phyloP scores from a whole-genome alignment of 2,113 vertebrate species.

The Aptenodytes patagonicus region DNA sequence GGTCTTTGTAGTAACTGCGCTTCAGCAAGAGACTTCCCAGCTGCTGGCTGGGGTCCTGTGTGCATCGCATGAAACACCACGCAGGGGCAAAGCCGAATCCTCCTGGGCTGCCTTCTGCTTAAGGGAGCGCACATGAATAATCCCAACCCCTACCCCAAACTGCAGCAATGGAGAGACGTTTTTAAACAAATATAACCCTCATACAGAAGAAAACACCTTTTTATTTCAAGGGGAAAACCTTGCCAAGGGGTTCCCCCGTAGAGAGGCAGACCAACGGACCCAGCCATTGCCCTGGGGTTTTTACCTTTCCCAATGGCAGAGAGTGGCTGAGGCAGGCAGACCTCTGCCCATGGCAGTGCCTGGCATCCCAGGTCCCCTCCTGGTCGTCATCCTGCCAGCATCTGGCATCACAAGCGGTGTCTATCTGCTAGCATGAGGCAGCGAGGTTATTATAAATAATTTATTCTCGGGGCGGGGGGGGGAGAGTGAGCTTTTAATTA shows the following conservation, averaged over 20 bases:
- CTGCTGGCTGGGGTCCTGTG: background rate
- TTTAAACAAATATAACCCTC: background rate
- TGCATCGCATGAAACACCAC: background rate
- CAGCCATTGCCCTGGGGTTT: rapidly evolving
- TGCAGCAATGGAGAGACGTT: background rate
- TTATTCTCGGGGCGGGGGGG: background rate
- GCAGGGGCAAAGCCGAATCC: rapidly evolving
- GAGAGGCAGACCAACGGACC: rapidly evolving
- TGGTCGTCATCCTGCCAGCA: background rate
- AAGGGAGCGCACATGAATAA: rapidly evolving
- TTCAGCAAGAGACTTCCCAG: background rate
- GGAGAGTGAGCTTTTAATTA: slow-evolving; percentile 46
- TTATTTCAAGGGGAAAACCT: rapidly evolving
- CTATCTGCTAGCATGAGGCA: background rate
- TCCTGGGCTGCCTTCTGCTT: background rate
- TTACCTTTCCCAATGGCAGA: background rate
- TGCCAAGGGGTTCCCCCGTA: background rate
- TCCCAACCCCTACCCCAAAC: background rate
- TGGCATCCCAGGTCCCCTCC: background rate
- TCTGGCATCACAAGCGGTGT: rapidly evolving
- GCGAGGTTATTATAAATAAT: background rate
- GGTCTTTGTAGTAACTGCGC: background rate
- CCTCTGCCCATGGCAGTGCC: background rate
- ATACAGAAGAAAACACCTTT: background rate
- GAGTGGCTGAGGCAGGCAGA: background rate